Evolutionary conservation across 1,140 invertebrate species (phyloP).

Genomic region (Telenomus remus): DNA sequence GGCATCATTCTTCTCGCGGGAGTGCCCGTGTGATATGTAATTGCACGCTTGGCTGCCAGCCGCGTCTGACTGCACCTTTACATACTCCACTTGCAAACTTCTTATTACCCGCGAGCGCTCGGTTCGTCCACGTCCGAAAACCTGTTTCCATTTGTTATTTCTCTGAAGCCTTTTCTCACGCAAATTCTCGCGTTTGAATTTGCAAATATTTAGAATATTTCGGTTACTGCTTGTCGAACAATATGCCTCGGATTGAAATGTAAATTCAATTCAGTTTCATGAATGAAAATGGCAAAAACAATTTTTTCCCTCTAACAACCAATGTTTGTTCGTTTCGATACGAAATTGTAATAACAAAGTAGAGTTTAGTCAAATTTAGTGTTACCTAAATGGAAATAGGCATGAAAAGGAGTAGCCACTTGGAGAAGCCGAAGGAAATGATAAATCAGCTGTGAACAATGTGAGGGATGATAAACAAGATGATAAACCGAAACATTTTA

Average conservation of each 20-base stretch:
- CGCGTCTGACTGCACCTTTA: slow-evolving; percentile 48
- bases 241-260: slow-evolving; percentile 18
- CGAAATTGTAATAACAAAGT: too few species aligned
- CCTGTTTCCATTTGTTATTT: slow-evolving; percentile 19
- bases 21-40: slow-evolving; percentile 50
- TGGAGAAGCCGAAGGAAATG: neutral
- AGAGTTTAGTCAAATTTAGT: too few species aligned
- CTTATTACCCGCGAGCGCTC: slow-evolving; percentile 33
- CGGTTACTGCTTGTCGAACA: slow-evolving; percentile 12
- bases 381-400: too few species aligned
- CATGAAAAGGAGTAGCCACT: neutral
- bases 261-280: slow-evolving; percentile 1
- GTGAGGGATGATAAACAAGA: neutral
- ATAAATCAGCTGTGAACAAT: neutral
- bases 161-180: slow-evolving; percentile 19
- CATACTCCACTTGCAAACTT: slow-evolving; percentile 46
- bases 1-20: slow-evolving; percentile 46
- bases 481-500: neutral
- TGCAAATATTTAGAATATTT: slow-evolving; percentile 24
- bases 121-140: slow-evolving; percentile 19
- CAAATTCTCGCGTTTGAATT: slow-evolving; percentile 21
- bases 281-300: neutral
- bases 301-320: neutral
- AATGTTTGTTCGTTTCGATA: neutral
- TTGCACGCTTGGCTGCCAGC: slow-evolving; percentile 53